Percentiles rank a stretch among this genome's conserved stretches.
These are phyloP conservation scores for Sinotaia quadrata DNA, from an alignment of 2,888 invertebrate genomes.

Conservation along the genomic window DNA sequence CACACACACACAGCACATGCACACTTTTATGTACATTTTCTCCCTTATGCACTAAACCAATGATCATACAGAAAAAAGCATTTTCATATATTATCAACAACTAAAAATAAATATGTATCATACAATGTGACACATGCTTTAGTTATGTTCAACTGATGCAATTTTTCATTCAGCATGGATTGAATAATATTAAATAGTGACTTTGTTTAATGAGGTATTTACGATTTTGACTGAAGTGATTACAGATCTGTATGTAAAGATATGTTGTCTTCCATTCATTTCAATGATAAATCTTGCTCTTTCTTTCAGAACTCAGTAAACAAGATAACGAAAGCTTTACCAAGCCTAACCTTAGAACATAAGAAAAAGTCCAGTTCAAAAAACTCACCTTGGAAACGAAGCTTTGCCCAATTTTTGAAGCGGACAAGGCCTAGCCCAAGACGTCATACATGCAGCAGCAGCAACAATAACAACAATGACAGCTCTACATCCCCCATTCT, in stretches of 20 bases:
- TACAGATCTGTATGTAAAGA: background rate
- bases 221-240: too few relatives aligned
- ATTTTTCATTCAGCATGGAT: too few relatives aligned
- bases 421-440: conserved; percentile 47
- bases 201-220: too few relatives aligned
- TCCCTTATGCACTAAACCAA: too few relatives aligned
- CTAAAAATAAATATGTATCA: too few relatives aligned
- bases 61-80: too few relatives aligned
- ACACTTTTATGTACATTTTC: too few relatives aligned
- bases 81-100: too few relatives aligned
- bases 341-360: background rate
- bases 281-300: conserved; percentile 40
- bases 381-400: conserved; percentile 58
- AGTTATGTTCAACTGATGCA: too few relatives aligned
- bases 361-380: conserved; percentile 37
- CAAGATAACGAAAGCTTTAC: background rate
- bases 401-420: conserved; percentile 62
- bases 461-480: conserved; percentile 58
- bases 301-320: conserved; percentile 25
- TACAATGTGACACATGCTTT: too few relatives aligned
- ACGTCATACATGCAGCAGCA: conserved; percentile 31
- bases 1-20: conserved; percentile 14
- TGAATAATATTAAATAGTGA: too few relatives aligned
- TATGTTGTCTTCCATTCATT: conserved; percentile 32
- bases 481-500: conserved; percentile 48